Base-by-base conservation (phyloP, 2,888 invertebrate species). In the Hydropsyche betteni region DNA sequence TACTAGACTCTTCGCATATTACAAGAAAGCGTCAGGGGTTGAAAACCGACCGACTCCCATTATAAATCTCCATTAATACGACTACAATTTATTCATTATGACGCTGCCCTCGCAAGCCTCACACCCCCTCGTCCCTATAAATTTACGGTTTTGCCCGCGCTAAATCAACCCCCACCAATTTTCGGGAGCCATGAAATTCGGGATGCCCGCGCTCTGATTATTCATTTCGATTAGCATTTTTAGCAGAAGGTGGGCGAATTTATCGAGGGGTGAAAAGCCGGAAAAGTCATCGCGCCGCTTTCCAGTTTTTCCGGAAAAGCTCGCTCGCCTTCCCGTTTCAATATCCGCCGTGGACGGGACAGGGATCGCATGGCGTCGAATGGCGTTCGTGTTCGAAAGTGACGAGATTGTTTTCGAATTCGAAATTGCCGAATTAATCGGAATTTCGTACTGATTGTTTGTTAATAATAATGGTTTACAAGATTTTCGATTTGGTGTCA, bases 201-300 rank as follows among this genome's bases (percentile, higher is more conserved):
- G 68, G 52, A 34, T 38, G 64, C n/a, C 68, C 24, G 16, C 55
- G 74, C 73, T 75, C 75, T 55, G 75, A 72, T 75, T 75, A 75
- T 75, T 75, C 75, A 75, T 75, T 75, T 68, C 75, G 72, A 75
- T 75, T 52, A 74, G 73, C 55, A 72, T 38, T 68, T 74, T 75
- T 72, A 72, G 36, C 70, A 53, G 70, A 70, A 53, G 53, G 53
- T 53, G 68, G 75, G 71, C 24, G 52, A 75, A 75, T 75, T 75
- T 75, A 75, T 75, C 51, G 68, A 52, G 36, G 58, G 61, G 70
- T 2, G 53, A 34, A 53, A 53, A 53, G 52, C 70, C 72, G 53
- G 38, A 75, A 68, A 68, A 72, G 75, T 71, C 75, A 33, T 14
- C 51, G 72, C 72, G 72, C 52, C 52, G 75, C 72, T 64, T 14